phyloP scores from a whole-genome alignment of 2,113 vertebrate species.

The Tilapia sparmanii region DNA sequence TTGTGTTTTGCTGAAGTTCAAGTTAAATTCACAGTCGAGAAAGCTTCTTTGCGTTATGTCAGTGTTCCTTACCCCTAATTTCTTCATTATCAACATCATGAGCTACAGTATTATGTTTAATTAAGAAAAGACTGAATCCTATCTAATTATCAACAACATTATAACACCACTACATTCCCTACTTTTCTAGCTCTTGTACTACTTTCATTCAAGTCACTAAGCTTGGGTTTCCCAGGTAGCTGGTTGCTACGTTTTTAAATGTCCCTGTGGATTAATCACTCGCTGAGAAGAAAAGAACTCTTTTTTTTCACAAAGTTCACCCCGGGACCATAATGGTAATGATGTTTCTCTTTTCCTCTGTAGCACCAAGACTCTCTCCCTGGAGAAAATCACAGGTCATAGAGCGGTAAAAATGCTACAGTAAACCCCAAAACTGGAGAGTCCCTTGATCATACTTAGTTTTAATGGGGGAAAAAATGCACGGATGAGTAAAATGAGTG shows the following conservation, averaged over 20 bases:
- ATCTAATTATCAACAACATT: background rate
- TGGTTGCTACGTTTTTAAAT: background rate
- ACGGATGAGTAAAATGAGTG: background rate
- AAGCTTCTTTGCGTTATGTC: background rate
- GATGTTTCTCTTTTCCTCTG: conserved; percentile 26
- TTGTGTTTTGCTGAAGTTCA: background rate
- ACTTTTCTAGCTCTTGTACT: background rate
- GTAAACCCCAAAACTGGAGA: background rate
- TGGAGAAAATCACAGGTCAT: background rate
- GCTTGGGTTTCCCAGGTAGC: background rate
- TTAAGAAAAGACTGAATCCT: background rate
- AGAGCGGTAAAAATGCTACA: background rate
- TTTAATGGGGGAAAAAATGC: background rate
- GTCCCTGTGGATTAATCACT: conserved; percentile 17
- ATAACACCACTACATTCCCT: background rate
- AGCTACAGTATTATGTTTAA: background rate
- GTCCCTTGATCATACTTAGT: background rate
- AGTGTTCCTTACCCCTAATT: background rate
- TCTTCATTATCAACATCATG: background rate
- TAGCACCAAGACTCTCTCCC: conserved; percentile 1
- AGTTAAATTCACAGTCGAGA: background rate
- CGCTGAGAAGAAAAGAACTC: conserved; percentile 10
- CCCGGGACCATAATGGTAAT: conserved; percentile 20
- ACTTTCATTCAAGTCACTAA: background rate
- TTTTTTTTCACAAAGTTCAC: conserved; percentile 10